These are phyloP conservation scores for Pomatostomus ruficeps DNA, from an alignment of 2,113 vertebrate species.

Conservation along the genomic window DNA sequence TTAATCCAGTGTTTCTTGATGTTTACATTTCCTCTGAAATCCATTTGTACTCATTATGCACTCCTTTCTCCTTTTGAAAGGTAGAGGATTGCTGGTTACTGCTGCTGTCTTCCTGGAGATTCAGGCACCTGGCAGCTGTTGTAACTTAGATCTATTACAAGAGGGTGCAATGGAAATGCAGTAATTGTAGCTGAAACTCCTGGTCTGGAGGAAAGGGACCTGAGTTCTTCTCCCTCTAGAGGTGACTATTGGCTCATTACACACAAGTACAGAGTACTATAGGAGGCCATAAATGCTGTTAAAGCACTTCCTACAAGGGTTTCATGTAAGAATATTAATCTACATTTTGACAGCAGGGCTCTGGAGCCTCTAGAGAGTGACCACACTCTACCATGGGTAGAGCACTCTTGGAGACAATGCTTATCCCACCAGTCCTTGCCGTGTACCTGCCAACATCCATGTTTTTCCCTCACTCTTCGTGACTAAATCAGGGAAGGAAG, in stretches of 20 bases:
- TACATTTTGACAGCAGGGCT: background rate
- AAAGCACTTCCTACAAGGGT: background rate
- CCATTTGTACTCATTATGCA: background rate
- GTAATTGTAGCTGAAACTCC: background rate
- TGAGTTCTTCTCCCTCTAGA: background rate
- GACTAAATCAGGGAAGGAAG: background rate
- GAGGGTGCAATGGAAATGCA: background rate
- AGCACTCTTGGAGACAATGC: background rate
- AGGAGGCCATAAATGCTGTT: background rate
- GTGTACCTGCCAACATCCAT: background rate
- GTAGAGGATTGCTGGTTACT: background rate
- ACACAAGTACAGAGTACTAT: background rate
- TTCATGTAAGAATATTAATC: background rate
- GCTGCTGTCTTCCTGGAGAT: background rate
- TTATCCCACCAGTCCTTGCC: background rate
- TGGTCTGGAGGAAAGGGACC: background rate
- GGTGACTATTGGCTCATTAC: background rate
- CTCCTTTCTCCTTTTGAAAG: background rate
- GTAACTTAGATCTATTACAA: background rate
- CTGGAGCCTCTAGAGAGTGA: background rate
- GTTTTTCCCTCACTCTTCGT: background rate
- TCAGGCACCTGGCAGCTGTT: background rate
- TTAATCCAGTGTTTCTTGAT: background rate
- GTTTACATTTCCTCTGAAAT: background rate
- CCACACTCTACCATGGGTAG: accelerated